Base-by-base conservation (phyloP, 2,888 invertebrate genomes). In the Dynastes hyllus region DNA sequence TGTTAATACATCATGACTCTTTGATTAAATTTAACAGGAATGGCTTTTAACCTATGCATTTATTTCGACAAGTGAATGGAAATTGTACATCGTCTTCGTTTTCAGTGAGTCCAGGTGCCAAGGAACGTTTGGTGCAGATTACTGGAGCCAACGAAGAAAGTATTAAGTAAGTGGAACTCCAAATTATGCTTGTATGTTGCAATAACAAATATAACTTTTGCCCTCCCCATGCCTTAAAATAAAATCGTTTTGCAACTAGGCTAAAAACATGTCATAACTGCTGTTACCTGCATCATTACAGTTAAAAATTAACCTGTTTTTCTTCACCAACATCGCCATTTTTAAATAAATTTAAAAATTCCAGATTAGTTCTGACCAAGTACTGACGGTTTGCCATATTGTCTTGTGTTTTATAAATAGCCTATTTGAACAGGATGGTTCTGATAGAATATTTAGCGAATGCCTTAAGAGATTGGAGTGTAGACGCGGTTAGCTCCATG, bases 81-180 rank as follows among this genome's bases (percentile, higher is more conserved):
- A 58, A 73, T 73, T 73, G 40, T 73, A 73, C 37, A 73, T 58
- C 58, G 40, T 73, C 73, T 73, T 77, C 69, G 40, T 73, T 92
- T 93, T 80, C 92, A 97, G 98, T 98, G 83, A 97, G 94, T 89
- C 96, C 97, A 83, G 97, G 97, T 85, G 97, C 97, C 80, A 97
- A 97, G 91, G 98, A 98, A 91, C 93, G 98, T 86, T 93, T 97
- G 85, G 96, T 98, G 85, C 98, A 98, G 90, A 98, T 98, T 85
- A 98, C 97, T 81, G 98, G 98, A 81, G 96, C 97, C 40, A 95
- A 94, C 85, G 97, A 97, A 91, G 97, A 97, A 87, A 96, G 96
- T 89, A 97, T 98, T 81, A 94, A 94, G 97, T 97, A 90, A 92
- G 93, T 63, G 27, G 4, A n/a, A 8, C 16, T 66, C n/a, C 6